These are phyloP conservation scores for Melikaiella ostensackeni DNA, from an alignment of 2,888 invertebrate species.

Conservation along the genomic window DNA sequence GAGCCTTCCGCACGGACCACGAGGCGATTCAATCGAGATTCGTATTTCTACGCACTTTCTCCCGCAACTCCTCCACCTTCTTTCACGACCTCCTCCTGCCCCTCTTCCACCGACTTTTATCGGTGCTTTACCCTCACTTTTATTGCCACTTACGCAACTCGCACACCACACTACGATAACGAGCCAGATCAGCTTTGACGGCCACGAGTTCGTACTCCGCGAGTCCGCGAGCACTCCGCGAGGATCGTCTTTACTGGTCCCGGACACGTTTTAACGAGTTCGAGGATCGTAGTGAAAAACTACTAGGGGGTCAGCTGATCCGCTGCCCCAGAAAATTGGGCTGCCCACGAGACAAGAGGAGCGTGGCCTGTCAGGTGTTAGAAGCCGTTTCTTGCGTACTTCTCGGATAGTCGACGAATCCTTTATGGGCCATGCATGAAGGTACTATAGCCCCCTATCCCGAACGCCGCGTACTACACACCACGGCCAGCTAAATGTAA, in stretches of 20 bases:
- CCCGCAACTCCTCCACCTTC: conserved; percentile 43
- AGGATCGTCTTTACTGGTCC: conserved; percentile 6
- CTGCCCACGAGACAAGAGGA: conserved; percentile 56
- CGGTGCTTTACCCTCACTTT: conserved; percentile 54
- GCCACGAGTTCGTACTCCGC: conserved; percentile 37
- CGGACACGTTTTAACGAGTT: conserved; percentile 4
- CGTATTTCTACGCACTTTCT: conserved; percentile 26
- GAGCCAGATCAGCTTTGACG: conserved; percentile 43
- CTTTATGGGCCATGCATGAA: conserved; percentile 91
- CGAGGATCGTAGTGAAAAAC: not conserved
- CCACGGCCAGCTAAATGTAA: conserved; percentile 78
- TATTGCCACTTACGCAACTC: conserved; percentile 70
- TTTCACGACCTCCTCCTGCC: conserved; percentile 37
- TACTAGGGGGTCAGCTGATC: conserved; percentile 46
- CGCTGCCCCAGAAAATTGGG: conserved; percentile 52
- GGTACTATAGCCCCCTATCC: conserved; percentile 91
- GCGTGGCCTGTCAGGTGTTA: conserved; percentile 75
- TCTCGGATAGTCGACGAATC: conserved; percentile 87
- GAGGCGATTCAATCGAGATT: conserved; percentile 73
- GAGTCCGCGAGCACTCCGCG: not conserved
- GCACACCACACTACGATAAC: conserved; percentile 62
- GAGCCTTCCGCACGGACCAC: conserved; percentile 79
- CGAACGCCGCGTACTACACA: conserved; percentile 82
- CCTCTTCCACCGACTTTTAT: conserved; percentile 44
- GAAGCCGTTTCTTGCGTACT: conserved; percentile 79